Conservation (phyloP, 2,113 vertebrate species). For the Syngnathus scovelli region DNA sequence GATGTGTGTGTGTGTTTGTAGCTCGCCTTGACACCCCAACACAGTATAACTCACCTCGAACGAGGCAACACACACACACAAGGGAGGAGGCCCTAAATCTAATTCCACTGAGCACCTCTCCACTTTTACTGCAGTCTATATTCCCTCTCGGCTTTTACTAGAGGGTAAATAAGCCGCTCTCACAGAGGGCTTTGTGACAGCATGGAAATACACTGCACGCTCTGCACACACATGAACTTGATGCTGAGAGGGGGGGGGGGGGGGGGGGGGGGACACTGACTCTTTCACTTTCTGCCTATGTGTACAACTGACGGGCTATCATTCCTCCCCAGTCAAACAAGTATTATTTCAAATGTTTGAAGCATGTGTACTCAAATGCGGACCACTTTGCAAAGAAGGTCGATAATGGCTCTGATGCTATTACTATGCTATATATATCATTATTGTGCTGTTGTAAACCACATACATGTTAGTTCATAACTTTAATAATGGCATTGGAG, state of each 20-base stretch:
- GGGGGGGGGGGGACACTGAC: conserved; percentile 41
- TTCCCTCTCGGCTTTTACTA: conserved; percentile 72
- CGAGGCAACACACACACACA: conserved; percentile 44
- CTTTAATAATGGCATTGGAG: neutral
- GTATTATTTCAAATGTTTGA: neutral
- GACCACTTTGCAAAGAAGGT: neutral
- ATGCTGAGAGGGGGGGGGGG: conserved; percentile 31
- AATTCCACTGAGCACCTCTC: conserved; percentile 53
- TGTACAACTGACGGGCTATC: neutral
- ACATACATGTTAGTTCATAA: neutral
- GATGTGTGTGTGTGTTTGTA: conserved; percentile 26
- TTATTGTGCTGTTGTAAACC: neutral
- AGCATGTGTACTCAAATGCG: neutral
- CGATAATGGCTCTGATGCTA: neutral
- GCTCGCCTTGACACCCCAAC: conserved; percentile 14
- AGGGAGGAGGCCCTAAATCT: conserved; percentile 58
- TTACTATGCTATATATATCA: neutral
- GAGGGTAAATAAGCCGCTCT: conserved; percentile 69
- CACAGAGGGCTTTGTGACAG: conserved; percentile 68
- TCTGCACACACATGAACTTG: conserved; percentile 47
- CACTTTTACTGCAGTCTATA: conserved; percentile 62
- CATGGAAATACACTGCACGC: conserved; percentile 62
- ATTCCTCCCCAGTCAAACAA: neutral
- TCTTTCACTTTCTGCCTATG: conserved; percentile 25
- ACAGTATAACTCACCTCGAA: conserved; percentile 46